A percentile compares a stretch with the other conserved stretches of the same genome.
phyloP scores from a whole-genome alignment of 2,888 invertebrate genomes.

The Biston betularia region DNA sequence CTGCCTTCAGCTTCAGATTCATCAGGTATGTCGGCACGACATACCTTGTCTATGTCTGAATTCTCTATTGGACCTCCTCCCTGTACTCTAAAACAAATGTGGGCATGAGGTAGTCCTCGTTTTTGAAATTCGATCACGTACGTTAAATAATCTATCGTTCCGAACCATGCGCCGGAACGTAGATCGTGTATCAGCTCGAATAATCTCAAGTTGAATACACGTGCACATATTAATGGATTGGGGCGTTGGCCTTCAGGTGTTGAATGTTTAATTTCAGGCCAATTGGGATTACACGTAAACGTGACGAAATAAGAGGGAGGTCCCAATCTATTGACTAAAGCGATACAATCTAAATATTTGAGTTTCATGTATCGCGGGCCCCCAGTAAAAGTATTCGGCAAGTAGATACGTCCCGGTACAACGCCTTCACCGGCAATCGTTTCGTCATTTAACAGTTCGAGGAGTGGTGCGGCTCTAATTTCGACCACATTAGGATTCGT shows the following conservation, averaged over 20 bases:
- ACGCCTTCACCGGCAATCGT: background rate
- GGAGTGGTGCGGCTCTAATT: background rate
- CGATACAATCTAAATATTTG: background rate
- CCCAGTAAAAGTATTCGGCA: conserved; percentile 20
- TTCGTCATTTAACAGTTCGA: background rate
- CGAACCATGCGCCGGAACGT: conserved; percentile 16
- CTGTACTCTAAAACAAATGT: conserved; percentile 16
- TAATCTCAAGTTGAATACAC: too few relatives aligned
- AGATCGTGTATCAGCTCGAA: background rate
- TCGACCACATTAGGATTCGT: background rate
- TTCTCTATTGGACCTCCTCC: conserved; percentile 11
- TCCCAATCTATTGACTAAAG: background rate
- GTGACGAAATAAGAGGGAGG: conserved; percentile 16
- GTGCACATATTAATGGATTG: too few relatives aligned
- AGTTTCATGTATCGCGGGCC: conserved; percentile 7
- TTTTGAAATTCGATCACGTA: conserved; percentile 21
- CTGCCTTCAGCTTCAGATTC: background rate
- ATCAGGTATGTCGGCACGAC: background rate
- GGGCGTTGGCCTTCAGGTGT: too few relatives aligned
- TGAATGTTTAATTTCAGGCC: conserved; percentile 3
- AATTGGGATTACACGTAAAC: conserved; percentile 14
- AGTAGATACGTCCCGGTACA: conserved; percentile 7
- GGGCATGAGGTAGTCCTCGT: conserved; percentile 17
- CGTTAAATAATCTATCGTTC: conserved; percentile 5
- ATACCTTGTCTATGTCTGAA: conserved; percentile 13